Conservation (phyloP, 2,113 vertebrate species). For the Syngnathus typhle region DNA sequence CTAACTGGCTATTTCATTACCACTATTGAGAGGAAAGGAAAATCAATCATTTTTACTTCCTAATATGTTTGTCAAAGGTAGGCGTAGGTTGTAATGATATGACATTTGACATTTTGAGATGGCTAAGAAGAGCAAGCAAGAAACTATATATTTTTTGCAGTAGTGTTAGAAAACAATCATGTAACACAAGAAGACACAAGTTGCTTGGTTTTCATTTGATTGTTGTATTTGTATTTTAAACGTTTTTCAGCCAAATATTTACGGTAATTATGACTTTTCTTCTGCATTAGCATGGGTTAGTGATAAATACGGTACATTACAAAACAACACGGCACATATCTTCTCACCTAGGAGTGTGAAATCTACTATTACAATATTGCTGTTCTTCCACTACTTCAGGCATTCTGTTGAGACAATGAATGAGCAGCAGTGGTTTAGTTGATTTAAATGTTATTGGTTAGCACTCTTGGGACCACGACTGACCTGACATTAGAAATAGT, state of each 20-base stretch:
- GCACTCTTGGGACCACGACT: too few species aligned
- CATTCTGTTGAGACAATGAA: too few species aligned
- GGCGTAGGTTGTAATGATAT: not conserved
- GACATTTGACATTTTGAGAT: not conserved
- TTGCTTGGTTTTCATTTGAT: not conserved
- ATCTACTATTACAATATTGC: too few species aligned
- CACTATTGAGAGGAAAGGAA: not conserved
- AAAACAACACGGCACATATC: too few species aligned
- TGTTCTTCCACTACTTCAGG: too few species aligned
- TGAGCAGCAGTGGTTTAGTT: too few species aligned
- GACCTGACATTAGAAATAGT: too few species aligned
- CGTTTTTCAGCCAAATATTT: too few species aligned
- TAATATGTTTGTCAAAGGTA: not conserved
- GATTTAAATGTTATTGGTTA: too few species aligned
- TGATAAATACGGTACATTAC: not conserved
- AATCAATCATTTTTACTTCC: not conserved
- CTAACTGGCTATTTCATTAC: conserved; percentile 40
- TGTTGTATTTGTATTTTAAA: not conserved
- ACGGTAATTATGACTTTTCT: not conserved
- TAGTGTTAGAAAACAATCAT: not conserved
- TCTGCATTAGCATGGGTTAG: not conserved
- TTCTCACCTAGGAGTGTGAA: too few species aligned
- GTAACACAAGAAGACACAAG: too few species aligned
- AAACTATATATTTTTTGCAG: not conserved
- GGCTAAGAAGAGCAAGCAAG: not conserved